Evolutionary conservation across 1,140 invertebrate genomes (phyloP).

Genomic region (Drosophila parvula): DNA sequence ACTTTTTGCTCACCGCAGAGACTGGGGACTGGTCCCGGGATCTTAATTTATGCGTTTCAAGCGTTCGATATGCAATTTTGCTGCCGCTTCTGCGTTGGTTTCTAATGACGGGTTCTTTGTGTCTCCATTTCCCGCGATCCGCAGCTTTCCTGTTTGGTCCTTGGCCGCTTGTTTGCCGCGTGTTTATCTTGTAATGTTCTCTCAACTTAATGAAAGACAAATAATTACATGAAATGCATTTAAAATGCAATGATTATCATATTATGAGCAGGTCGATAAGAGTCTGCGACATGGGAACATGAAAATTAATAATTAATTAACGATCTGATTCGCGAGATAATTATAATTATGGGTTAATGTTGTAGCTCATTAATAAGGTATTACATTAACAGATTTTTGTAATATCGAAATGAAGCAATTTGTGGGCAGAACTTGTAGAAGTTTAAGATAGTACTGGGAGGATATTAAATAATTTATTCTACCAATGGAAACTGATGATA

Average conservation of each 20-base stretch:
- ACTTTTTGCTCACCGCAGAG: constrained; percentile 29
- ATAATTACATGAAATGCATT: constrained; percentile 48
- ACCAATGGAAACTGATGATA: too few species aligned
- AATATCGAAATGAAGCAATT: not conserved
- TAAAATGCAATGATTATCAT: constrained; percentile 39
- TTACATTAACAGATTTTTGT: not conserved
- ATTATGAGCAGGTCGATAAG: constrained; percentile 29
- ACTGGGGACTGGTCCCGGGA: constrained; percentile 36
- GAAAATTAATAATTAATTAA: constrained; percentile 38
- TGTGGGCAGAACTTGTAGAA: not conserved
- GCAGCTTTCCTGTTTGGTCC: constrained; percentile 28
- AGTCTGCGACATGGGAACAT: constrained; percentile 11
- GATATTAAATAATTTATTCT: too few species aligned
- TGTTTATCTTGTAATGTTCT: constrained; percentile 45
- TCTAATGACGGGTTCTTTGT: constrained; percentile 39
- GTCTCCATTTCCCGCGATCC: not conserved
- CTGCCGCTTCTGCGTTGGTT: constrained; percentile 30
- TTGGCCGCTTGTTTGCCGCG: constrained; percentile 17
- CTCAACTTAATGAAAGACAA: constrained; percentile 48
- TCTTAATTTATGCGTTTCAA: constrained; percentile 52
- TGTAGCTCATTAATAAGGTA: not conserved
- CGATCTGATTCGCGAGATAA: constrained; percentile 6
- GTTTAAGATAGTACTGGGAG: not conserved
- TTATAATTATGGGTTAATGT: not conserved
- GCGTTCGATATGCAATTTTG: constrained; percentile 52